Percentiles rank a stretch among this genome's conserved stretches.
Conservation (phyloP, 2,888 invertebrate species). For the Aphodius granarius region DNA sequence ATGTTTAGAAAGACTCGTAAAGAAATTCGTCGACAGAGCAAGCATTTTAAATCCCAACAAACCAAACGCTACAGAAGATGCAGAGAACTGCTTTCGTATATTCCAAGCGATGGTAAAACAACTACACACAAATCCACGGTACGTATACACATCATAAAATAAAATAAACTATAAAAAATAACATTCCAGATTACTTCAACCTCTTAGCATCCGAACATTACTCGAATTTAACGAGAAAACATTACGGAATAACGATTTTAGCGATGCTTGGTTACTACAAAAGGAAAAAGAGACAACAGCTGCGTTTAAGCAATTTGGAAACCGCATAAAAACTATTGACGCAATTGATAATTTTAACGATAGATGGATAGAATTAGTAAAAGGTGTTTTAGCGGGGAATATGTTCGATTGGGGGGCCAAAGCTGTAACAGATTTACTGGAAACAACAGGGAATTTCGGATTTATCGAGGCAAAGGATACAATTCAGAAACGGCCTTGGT, state of each 20-base stretch:
- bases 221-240: slow-evolving; percentile 92
- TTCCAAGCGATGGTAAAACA: slow-evolving; percentile 79
- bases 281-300: slow-evolving; percentile 85
- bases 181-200: slow-evolving; percentile 56
- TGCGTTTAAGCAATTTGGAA: slow-evolving; percentile 71
- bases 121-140: slow-evolving; percentile 79
- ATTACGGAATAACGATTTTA: slow-evolving; percentile 87
- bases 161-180: slow-evolving; percentile 13
- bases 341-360: slow-evolving; percentile 60
- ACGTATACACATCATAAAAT: slow-evolving; percentile 50
- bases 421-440: slow-evolving; percentile 83
- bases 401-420: slow-evolving; percentile 98
- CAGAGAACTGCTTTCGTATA: slow-evolving; percentile 79
- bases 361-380: slow-evolving; percentile 67
- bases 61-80: slow-evolving; percentile 75
- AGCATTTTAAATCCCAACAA: slow-evolving; percentile 75
- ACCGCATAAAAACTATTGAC: slow-evolving; percentile 72
- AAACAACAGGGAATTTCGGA: slow-evolving; percentile 69
- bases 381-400: slow-evolving; percentile 79
- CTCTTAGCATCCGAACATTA: slow-evolving; percentile 85
- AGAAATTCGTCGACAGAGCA: slow-evolving; percentile 84
- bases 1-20: slow-evolving; percentile 84
- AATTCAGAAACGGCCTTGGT: slow-evolving; percentile 90
- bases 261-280: slow-evolving; percentile 84
- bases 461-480: slow-evolving; percentile 79